Conservation (phyloP, 2,888 invertebrate species). For the Patella caerulea region DNA sequence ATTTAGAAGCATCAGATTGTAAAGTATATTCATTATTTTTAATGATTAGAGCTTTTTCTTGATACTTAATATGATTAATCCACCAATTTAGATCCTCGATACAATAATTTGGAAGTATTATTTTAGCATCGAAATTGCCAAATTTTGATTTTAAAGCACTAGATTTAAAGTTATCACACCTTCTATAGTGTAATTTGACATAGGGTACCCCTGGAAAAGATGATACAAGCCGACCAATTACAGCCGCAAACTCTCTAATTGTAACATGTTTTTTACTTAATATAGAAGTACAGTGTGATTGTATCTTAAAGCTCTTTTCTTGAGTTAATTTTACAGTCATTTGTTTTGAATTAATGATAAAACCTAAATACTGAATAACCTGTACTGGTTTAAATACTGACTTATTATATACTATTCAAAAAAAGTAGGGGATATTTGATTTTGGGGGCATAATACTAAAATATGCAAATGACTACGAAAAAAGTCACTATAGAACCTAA, state of each 20-base stretch:
- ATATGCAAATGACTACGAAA: too few species aligned
- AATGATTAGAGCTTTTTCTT: constrained; percentile 3
- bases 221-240: constrained; percentile 4
- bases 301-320: constrained; percentile 21
- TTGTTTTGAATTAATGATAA: constrained; percentile 11
- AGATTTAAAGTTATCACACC: neutral
- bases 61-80: constrained; percentile 6
- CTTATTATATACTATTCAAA: too few species aligned
- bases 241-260: constrained; percentile 13
- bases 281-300: neutral
- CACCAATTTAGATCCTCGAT: constrained; percentile 14
- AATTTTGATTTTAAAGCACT: neutral
- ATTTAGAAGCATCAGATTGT: constrained; percentile 10
- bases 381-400: constrained; percentile 11
- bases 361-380: constrained; percentile 18
- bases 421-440: too few species aligned
- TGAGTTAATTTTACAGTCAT: constrained; percentile 37
- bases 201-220: constrained; percentile 3
- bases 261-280: neutral
- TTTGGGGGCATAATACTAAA: too few species aligned
- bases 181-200: neutral
- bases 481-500: too few species aligned
- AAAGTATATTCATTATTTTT: neutral
- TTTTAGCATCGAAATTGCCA: constrained; percentile 12
- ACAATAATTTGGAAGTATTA: neutral